A percentile compares a stretch with the other conserved stretches of the same genome.
phyloP scores from a whole-genome alignment of 2,113 vertebrate species.

The Dicrurus megarhynchus region DNA sequence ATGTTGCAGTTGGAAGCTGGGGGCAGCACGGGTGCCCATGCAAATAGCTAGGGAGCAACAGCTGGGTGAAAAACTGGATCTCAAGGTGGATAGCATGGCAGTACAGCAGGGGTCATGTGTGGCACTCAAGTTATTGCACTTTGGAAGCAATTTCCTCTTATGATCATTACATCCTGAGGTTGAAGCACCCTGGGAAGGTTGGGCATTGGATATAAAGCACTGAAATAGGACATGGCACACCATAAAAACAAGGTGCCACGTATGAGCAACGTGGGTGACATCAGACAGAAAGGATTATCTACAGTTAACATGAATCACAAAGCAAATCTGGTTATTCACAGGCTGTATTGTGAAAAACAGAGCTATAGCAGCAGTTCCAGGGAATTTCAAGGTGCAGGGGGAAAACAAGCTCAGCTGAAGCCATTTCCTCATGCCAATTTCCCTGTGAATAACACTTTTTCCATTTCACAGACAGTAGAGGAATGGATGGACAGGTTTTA shows the following conservation, averaged over 20 bases:
- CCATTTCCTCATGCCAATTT: neutral
- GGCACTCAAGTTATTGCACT: neutral
- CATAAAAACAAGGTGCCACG: accelerated
- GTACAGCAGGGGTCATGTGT: accelerated
- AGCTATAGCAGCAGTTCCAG: neutral
- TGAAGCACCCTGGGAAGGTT: neutral
- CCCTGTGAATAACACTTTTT: neutral
- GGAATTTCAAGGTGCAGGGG: neutral
- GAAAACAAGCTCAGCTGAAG: neutral
- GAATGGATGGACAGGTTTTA: neutral
- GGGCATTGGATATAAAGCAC: neutral
- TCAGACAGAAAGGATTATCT: neutral
- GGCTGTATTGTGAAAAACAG: neutral
- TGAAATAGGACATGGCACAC: neutral
- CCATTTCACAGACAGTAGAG: neutral
- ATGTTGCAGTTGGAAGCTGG: neutral
- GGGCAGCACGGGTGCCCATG: accelerated
- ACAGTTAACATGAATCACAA: neutral
- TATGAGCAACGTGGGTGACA: neutral
- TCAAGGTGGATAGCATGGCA: neutral
- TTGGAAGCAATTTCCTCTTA: neutral
- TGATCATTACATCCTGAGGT: neutral
- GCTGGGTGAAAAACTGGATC: neutral
- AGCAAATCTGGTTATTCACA: neutral
- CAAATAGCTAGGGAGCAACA: neutral